Evolutionary conservation across 1,140 invertebrate species (phyloP).

Genomic region (Centruroides sculpturatus): DNA sequence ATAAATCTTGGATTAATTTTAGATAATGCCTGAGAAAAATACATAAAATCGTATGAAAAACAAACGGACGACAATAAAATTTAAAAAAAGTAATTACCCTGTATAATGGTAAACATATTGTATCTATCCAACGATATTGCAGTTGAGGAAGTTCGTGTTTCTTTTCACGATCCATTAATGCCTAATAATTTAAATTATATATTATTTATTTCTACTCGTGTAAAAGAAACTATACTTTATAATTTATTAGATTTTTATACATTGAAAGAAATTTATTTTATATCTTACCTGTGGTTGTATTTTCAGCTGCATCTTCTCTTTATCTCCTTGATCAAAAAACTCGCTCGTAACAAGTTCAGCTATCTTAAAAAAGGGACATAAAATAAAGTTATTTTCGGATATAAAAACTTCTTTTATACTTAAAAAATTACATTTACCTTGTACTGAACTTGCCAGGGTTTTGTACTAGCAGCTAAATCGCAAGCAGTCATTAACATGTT

Average conservation of each 20-base stretch:
- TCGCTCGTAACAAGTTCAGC: slow-evolving; percentile 88
- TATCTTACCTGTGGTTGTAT: slow-evolving; percentile 45
- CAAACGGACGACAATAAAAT: background rate
- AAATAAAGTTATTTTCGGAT: no score
- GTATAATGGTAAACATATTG: slow-evolving; percentile 33
- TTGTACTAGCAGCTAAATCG: slow-evolving; percentile 88
- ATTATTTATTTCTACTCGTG: background rate
- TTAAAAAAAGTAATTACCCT: slow-evolving; percentile 20
- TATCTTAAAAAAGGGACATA: slow-evolving; percentile 27
- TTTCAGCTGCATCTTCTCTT: slow-evolving; percentile 69
- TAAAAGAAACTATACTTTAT: background rate
- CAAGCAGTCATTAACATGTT: slow-evolving; percentile 96
- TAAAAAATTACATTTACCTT: slow-evolving; percentile 19
- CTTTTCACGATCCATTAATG: slow-evolving; percentile 31
- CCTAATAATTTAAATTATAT: slow-evolving; percentile 2
- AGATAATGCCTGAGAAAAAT: slow-evolving; percentile 25
- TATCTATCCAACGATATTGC: slow-evolving; percentile 31
- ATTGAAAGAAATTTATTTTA: no score
- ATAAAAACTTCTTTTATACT: no score
- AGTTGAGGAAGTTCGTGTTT: slow-evolving; percentile 31
- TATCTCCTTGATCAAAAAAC: slow-evolving; percentile 91
- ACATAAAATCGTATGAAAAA: background rate
- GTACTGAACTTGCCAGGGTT: slow-evolving; percentile 88
- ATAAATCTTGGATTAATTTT: slow-evolving; percentile 32
- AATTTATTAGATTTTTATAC: background rate